Evolutionary conservation across 2,797 vertebrate genomes (phyloP).

Genomic region (Carduelis carduelis): DNA sequence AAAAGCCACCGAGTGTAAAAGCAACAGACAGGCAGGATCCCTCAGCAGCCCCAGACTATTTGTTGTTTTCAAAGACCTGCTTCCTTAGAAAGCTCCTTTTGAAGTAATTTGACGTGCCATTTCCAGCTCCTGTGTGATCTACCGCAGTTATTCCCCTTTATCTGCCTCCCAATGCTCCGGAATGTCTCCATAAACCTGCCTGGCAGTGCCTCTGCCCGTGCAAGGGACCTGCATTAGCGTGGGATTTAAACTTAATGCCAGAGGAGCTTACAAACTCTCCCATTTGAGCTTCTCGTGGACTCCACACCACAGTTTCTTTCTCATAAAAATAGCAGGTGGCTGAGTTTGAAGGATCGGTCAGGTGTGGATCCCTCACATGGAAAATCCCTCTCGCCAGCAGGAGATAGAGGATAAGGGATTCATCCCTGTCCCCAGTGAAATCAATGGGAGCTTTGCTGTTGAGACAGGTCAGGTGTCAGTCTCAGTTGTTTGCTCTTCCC

Average conservation of each 20-base stretch:
- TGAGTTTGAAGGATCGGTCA: slow-evolving; percentile 23
- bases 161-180: slow-evolving; percentile 5
- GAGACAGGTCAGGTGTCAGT: slow-evolving; percentile 54
- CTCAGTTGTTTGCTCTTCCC: slow-evolving; percentile 42
- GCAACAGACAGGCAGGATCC: slow-evolving; percentile 23
- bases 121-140: slow-evolving; percentile 55
- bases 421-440: neutral
- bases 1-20: neutral
- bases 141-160: slow-evolving; percentile 36
- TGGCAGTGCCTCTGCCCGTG: slow-evolving; percentile 17
- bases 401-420: slow-evolving; percentile 44
- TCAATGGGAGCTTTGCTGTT: slow-evolving; percentile 10
- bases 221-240: neutral
- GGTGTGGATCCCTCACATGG: slow-evolving; percentile 35
- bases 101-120: slow-evolving; percentile 56
- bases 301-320: neutral
- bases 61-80: slow-evolving; percentile 60
- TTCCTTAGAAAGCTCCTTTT: slow-evolving; percentile 56
- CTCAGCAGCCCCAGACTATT: slow-evolving; percentile 40
- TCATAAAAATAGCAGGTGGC: neutral
- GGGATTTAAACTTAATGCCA: slow-evolving; percentile 31
- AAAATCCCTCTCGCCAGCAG: neutral
- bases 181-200: slow-evolving; percentile 36
- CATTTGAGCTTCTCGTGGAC: slow-evolving; percentile 11
- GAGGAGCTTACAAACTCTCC: slow-evolving; percentile 20